Percentiles rank a stretch among this genome's conserved stretches.
Conservation (phyloP, 1,140 invertebrate genomes). For the Pachyrhynchus sulphureomaculatus region DNA sequence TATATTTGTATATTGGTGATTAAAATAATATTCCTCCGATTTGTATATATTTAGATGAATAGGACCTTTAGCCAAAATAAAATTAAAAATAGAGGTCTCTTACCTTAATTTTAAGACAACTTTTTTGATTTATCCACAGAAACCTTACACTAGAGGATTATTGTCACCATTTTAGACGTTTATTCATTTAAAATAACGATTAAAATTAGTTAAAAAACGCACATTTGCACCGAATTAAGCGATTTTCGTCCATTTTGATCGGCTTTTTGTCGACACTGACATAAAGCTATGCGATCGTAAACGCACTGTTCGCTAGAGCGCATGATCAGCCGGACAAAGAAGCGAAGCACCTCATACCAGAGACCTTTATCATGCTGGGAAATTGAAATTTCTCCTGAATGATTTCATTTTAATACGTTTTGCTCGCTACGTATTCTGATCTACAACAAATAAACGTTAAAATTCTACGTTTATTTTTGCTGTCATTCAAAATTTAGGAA, state of each 20-base stretch:
- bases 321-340: constrained; percentile 22
- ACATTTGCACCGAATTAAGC: constrained; percentile 25
- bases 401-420: too few relatives aligned
- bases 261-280: constrained; percentile 26
- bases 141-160: constrained; percentile 34
- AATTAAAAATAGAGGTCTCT: constrained; percentile 8
- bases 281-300: constrained; percentile 15
- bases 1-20: too few relatives aligned
- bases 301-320: constrained; percentile 5
- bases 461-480: too few relatives aligned
- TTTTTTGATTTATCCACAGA: constrained; percentile 28
- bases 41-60: too few relatives aligned
- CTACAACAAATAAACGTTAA: too few relatives aligned
- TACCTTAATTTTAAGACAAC: constrained; percentile 26
- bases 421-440: too few relatives aligned
- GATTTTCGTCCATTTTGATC: constrained; percentile 26
- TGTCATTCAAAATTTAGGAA: too few relatives aligned
- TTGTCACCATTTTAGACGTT: constrained; percentile 42
- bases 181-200: constrained; percentile 38
- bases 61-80: not conserved
- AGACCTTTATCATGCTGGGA: not conserved
- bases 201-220: constrained; percentile 35
- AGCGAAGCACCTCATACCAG: not conserved
- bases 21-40: too few relatives aligned
- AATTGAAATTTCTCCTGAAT: too few relatives aligned